Percentiles rank a stretch among this genome's conserved stretches.
Evolutionary conservation across 23 tunicate genomes (phyloP).

Genomic region (Pegea sp.): DNA sequence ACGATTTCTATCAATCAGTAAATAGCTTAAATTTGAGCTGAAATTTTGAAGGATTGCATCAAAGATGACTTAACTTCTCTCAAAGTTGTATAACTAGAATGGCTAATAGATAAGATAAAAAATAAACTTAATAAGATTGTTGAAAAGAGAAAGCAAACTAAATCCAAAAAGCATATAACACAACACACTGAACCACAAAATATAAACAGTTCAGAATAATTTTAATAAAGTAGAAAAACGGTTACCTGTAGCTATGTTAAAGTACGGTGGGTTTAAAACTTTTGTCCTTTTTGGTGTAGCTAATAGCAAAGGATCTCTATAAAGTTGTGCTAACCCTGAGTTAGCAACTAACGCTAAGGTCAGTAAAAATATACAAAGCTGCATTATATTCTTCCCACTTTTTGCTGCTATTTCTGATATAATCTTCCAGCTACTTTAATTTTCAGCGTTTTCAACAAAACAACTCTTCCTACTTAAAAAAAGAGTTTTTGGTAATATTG

Average conservation of each 20-base stretch:
- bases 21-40: too few relatives aligned
- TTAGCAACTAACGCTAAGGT: slow-evolving; percentile 18
- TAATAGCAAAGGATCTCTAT: slow-evolving; percentile 1
- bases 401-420: not conserved
- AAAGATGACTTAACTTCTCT: too few relatives aligned
- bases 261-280: slow-evolving; percentile 77
- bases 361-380: slow-evolving; percentile 4
- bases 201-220: not conserved
- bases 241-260: slow-evolving; percentile 85
- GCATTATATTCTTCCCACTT: not conserved
- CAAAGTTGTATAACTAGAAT: too few relatives aligned
- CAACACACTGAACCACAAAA: not conserved
- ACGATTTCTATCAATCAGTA: too few relatives aligned
- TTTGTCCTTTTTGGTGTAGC: slow-evolving; percentile 1
- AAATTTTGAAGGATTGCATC: too few relatives aligned
- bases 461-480: not conserved
- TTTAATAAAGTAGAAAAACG: not conserved
- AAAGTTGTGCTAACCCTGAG: too few relatives aligned
- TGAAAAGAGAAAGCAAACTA: not conserved
- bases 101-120: too few relatives aligned
- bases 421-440: not conserved
- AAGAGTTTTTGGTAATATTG: too few relatives aligned
- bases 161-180: not conserved
- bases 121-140: not conserved
- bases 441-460: not conserved